Percentiles rank a stretch among this genome's conserved stretches.
These are phyloP conservation scores for Myotis daubentonii DNA, from an alignment of 2,797 vertebrate genomes.

Conservation along the genomic window DNA sequence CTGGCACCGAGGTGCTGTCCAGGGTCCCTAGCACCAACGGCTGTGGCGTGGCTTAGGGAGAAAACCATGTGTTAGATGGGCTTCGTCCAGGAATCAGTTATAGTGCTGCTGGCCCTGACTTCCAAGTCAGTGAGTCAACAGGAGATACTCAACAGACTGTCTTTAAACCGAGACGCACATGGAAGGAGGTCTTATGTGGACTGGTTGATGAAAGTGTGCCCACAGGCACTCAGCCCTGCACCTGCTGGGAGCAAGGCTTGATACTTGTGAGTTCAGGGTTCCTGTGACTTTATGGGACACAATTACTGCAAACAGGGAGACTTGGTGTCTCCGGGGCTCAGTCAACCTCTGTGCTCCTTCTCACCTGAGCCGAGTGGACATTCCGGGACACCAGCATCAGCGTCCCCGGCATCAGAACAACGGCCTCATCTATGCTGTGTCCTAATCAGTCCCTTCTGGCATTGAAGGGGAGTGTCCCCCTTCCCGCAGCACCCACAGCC, in stretches of 20 bases:
- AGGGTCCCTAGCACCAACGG: no score
- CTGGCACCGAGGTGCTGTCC: no score
- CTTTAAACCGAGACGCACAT: background rate
- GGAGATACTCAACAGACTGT: rapidly evolving
- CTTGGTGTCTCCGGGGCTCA: rapidly evolving
- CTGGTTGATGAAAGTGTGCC: no score
- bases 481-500: rapidly evolving
- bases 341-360: background rate
- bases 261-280: no score
- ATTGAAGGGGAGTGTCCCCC: background rate
- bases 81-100: rapidly evolving
- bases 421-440: background rate
- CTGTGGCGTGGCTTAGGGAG: no score
- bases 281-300: rapidly evolving
- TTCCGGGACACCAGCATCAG: no score
- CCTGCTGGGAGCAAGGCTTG: background rate
- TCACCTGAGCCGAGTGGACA: background rate
- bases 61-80: rapidly evolving
- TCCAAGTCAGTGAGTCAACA: no score
- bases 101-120: rapidly evolving
- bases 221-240: no score
- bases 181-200: rapidly evolving
- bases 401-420: no score
- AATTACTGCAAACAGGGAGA: rapidly evolving
- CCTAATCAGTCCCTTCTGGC: background rate